Percentiles rank a stretch among this genome's conserved stretches.
phyloP scores from a whole-genome alignment of 2,797 vertebrate genomes.

The Melanotaenia maccullochi region DNA sequence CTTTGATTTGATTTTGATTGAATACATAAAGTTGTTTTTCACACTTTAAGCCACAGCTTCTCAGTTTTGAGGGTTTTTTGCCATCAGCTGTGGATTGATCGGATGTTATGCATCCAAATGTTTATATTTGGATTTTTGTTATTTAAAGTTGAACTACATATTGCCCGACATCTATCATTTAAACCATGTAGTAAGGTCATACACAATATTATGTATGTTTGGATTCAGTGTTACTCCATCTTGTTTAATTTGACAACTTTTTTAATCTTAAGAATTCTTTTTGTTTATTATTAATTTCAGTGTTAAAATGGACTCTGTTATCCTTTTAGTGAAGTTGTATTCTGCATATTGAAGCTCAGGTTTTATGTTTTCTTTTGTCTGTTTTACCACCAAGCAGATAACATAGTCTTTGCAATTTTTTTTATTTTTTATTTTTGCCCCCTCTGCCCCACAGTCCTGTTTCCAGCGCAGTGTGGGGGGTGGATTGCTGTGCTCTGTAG shows the following conservation, averaged over 20 bases:
- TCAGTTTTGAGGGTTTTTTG: background rate
- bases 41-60: background rate
- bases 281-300: background rate
- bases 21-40: background rate
- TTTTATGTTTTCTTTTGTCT: constrained; percentile 21
- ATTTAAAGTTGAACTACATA: background rate
- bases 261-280: too few species aligned
- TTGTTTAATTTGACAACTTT: too few species aligned
- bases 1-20: background rate
- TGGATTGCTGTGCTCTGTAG: constrained; percentile 56
- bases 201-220: too few species aligned
- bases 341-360: constrained; percentile 8
- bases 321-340: constrained; percentile 9
- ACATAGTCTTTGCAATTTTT: background rate
- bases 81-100: background rate
- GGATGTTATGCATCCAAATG: background rate
- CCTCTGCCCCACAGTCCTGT: constrained; percentile 27
- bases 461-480: constrained; percentile 29
- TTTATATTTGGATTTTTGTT: too few species aligned
- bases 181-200: too few species aligned
- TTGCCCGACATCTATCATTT: too few species aligned
- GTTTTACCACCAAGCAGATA: constrained; percentile 29
- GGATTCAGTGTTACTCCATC: too few species aligned
- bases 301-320: background rate
- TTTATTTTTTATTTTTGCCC: constrained; percentile 30